Evolutionary conservation across 2,888 invertebrate species (phyloP), one percentile per base, ranked within the genome.

Genomic region (Drosophila fulvimacula): DNA sequence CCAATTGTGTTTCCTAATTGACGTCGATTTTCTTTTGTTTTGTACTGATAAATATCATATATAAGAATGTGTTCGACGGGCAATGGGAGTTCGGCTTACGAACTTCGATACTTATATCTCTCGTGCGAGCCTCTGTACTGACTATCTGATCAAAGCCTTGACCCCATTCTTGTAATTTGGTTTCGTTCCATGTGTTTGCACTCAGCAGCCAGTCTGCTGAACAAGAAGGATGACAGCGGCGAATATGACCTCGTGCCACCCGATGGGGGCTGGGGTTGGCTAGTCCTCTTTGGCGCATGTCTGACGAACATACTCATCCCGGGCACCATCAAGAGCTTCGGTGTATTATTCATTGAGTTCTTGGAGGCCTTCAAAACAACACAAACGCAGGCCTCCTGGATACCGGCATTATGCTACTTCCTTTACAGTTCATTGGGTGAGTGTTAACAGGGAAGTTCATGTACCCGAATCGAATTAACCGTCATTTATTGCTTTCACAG

Each of bases 261-360:
- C 34, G 97, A 97, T 91, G 97, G 97, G 27, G 96, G 96, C 76
- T 97, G 96, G 96, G 97, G 97, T 62, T 97, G 97, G 97, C 94
- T 95, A 88, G 95, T 97, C 69, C 82, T 95, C 89, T 87, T 94
- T 92, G 95, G 96, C 53, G 95, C 97, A 5, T 96, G 97, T 61
- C 92, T 97, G 88, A 97, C 97, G 61, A 97, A 97, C 91, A 95
- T 97, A 79, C 93, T 97, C 24, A 96, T 97, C 39, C 97, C 97
- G 6, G 97, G 97, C 41, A 97, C 96, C 0, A 95, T 97, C 52
- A 97, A 97, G 92, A 97, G 97, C 4, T 97, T 97, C 88, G 97
- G 97, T 15, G 97, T 97, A 0, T 93, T 97, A 0, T 95, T 97
- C 87, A 95, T 96, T 41, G 97, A 97, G 90, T 96, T 97, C 92